Evolutionary conservation across 2,113 vertebrate genomes (phyloP).

Genomic region (Ivindomyrus marchei): DNA sequence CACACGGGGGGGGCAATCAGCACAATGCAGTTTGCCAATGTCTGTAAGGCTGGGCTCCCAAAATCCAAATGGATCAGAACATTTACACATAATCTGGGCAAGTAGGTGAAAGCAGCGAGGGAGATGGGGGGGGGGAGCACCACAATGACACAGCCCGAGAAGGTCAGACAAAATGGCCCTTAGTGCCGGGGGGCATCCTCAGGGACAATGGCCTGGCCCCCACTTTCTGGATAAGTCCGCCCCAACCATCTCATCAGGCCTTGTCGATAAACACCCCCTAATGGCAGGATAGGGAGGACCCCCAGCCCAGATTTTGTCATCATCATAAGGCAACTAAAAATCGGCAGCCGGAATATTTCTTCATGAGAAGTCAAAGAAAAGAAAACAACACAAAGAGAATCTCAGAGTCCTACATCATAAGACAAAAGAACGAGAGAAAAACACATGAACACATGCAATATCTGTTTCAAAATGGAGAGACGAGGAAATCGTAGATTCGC

Average conservation of each 20-base stretch:
- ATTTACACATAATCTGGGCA: too few relatives aligned
- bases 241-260: background rate
- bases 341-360: slow-evolving; percentile 12
- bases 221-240: background rate
- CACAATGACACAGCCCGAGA: background rate
- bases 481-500: slow-evolving; percentile 36
- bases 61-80: too few relatives aligned
- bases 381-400: slow-evolving; percentile 1
- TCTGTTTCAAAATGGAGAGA: slow-evolving; percentile 41
- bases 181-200: too few relatives aligned
- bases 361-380: slow-evolving; percentile 17
- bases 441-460: slow-evolving; percentile 41
- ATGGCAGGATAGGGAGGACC: background rate
- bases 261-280: background rate
- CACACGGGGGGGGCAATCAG: background rate
- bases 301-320: background rate
- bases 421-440: slow-evolving; percentile 26
- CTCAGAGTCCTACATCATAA: background rate
- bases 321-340: background rate
- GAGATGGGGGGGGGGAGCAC: background rate
- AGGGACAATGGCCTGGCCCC: too few relatives aligned
- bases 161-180: background rate
- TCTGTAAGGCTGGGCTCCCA: too few relatives aligned
- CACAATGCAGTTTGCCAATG: too few relatives aligned
- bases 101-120: too few relatives aligned